Evolutionary conservation across 2,888 invertebrate genomes (phyloP).

Genomic region (Tridacna crocea): DNA sequence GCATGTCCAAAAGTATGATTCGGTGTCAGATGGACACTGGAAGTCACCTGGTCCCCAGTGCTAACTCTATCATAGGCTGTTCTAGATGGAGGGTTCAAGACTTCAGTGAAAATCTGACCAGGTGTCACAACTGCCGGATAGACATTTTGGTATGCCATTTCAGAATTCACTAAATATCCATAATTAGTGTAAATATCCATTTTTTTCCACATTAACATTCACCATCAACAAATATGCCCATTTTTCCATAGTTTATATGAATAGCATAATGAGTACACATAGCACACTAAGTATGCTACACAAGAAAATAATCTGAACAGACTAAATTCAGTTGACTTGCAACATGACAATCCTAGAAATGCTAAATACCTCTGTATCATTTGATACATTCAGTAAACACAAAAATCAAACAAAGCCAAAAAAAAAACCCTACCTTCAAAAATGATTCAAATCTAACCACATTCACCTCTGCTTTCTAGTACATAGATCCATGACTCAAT

Average conservation of each 20-base stretch:
- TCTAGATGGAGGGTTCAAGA: neutral
- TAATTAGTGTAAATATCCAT: constrained; percentile 1
- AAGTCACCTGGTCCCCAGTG: neutral
- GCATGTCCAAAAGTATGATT: neutral
- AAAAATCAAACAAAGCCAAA: neutral
- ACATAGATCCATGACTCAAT: constrained; percentile 50
- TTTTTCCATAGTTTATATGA: too few relatives aligned
- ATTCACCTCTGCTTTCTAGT: constrained; percentile 40
- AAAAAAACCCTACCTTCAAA: constrained; percentile 12
- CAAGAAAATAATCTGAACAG: neutral
- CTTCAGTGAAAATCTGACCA: neutral
- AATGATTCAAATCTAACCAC: constrained; percentile 37
- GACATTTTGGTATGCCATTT: neutral
- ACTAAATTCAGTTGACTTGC: neutral
- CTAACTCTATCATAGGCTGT: neutral
- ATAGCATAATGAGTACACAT: too few relatives aligned
- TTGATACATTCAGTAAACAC: neutral
- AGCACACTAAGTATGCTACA: too few relatives aligned
- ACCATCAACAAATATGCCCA: too few relatives aligned
- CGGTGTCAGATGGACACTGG: neutral
- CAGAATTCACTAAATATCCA: neutral
- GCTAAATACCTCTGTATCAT: neutral
- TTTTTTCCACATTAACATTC: neutral
- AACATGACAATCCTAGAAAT: neutral
- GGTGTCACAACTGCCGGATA: neutral